Conservation (phyloP, 2,888 invertebrate genomes). For the Patella depressa region DNA sequence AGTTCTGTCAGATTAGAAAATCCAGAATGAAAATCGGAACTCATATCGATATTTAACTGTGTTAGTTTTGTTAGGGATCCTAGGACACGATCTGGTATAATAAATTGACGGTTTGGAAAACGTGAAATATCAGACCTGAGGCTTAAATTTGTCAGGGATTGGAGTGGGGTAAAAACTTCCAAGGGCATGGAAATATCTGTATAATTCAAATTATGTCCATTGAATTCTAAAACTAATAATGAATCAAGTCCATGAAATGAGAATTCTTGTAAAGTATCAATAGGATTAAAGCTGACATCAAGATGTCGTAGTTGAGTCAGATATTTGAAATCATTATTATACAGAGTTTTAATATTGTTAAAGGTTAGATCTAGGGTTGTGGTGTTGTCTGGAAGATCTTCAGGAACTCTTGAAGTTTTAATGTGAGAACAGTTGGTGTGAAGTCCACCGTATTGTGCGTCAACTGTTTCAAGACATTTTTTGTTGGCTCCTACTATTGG, state of each 20-base stretch:
- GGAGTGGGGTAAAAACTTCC: not conserved
- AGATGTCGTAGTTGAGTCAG: not conserved
- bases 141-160: not conserved
- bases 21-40: not conserved
- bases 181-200: not conserved
- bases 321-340: not conserved
- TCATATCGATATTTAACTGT: not conserved
- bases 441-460: too few relatives aligned
- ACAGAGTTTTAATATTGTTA: not conserved
- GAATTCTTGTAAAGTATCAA: not conserved
- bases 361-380: not conserved
- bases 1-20: slow-evolving; percentile 4
- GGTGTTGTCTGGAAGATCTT: not conserved
- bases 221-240: not conserved
- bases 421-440: not conserved
- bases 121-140: not conserved
- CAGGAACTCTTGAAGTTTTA: not conserved
- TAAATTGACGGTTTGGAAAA: not conserved
- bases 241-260: not conserved
- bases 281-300: not conserved
- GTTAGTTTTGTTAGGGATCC: not conserved
- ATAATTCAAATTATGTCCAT: not conserved
- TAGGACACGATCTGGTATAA: not conserved
- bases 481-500: too few relatives aligned
- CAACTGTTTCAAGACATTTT: too few relatives aligned